Evolutionary conservation across 2,797 vertebrate species (phyloP).

Genomic region (Austrolebias charrua): DNA sequence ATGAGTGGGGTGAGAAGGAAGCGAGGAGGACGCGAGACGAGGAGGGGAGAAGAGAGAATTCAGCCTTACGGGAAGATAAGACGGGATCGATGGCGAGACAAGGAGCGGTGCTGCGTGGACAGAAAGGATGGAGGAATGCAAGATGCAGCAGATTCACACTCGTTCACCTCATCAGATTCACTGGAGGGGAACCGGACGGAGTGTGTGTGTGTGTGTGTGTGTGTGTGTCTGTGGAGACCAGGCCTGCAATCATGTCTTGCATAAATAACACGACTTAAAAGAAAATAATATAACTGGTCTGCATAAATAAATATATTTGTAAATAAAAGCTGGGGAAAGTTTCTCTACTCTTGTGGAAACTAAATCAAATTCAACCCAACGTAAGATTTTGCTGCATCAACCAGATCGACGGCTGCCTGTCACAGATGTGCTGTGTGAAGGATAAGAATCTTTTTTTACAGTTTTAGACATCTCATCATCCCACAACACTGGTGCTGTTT

Average conservation of each 20-base stretch:
- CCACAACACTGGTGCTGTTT: too few species aligned
- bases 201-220: conserved; percentile 16
- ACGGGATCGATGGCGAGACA: conserved; percentile 70
- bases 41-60: conserved; percentile 40
- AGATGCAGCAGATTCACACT: conserved; percentile 38
- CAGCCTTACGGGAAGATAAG: conserved; percentile 76
- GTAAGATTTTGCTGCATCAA: too few species aligned
- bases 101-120: conserved; percentile 50
- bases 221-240: neutral
- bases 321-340: too few species aligned
- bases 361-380: too few species aligned
- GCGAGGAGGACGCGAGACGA: conserved; percentile 27
- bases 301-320: neutral
- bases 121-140: conserved; percentile 64
- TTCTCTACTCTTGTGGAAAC: too few species aligned
- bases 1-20: conserved; percentile 38
- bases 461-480: too few species aligned
- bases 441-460: too few species aligned
- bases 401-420: too few species aligned
- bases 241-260: neutral
- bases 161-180: conserved; percentile 51
- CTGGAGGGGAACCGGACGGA: conserved; percentile 29
- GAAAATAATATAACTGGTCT: neutral
- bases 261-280: neutral
- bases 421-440: too few species aligned